Conservation (phyloP, 2,113 vertebrate species). For the Silurus glanis region DNA sequence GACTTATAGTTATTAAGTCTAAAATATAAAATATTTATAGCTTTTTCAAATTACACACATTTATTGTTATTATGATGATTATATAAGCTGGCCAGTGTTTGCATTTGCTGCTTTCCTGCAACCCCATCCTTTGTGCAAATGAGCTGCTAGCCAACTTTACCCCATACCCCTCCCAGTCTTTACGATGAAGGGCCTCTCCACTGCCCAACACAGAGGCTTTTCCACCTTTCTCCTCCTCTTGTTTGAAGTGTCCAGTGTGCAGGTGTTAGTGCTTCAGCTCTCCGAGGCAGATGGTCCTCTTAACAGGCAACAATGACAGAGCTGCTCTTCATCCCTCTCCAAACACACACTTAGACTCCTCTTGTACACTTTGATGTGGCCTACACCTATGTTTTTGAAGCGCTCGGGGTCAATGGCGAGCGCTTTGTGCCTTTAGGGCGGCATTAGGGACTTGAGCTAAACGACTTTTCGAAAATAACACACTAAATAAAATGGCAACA, state of each 20-base stretch:
- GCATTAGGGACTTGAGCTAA: constrained; percentile 1
- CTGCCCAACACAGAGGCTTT: constrained; percentile 20
- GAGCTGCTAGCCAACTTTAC: background rate
- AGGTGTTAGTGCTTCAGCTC: constrained; percentile 55
- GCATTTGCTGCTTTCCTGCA: background rate
- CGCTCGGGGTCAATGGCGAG: constrained; percentile 17
- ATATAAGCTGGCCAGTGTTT: background rate
- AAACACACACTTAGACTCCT: constrained; percentile 46
- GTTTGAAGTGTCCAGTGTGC: constrained; percentile 52
- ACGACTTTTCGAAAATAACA: constrained; percentile 1
- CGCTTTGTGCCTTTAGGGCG: background rate
- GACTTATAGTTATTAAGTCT: too few species aligned
- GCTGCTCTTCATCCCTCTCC: constrained; percentile 32
- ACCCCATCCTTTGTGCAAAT: background rate
- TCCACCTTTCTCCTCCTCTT: background rate
- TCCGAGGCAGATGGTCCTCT: constrained; percentile 32
- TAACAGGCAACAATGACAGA: constrained; percentile 45
- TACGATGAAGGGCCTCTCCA: constrained; percentile 36
- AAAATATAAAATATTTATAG: too few species aligned
- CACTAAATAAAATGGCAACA: background rate
- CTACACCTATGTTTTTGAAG: constrained; percentile 15
- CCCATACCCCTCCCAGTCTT: background rate
- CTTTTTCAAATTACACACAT: background rate
- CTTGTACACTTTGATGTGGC: constrained; percentile 50
- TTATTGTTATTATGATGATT: background rate